Conservation (phyloP, 2,888 invertebrate genomes). For the Scaptomyza tumidula region DNA sequence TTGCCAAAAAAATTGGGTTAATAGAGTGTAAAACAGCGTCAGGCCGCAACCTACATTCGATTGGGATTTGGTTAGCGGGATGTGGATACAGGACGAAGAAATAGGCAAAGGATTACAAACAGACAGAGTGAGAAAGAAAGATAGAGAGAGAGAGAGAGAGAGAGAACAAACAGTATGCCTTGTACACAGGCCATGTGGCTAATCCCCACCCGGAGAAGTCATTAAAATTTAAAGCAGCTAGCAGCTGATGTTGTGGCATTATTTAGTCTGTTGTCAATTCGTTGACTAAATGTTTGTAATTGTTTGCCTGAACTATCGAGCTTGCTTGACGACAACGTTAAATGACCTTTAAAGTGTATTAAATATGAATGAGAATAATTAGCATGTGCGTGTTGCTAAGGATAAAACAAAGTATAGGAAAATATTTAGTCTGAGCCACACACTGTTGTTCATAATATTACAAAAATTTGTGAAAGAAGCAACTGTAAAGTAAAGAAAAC, state of each 20-base stretch:
- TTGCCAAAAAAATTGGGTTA: constrained; percentile 78
- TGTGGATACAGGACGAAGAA: constrained; percentile 1
- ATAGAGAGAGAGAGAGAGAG: background rate
- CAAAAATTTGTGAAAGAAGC: constrained; percentile 31
- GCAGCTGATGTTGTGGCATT: constrained; percentile 36
- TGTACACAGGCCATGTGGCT: constrained; percentile 41
- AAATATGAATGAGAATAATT: constrained; percentile 10
- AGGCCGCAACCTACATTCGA: constrained; percentile 72
- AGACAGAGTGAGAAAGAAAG: background rate
- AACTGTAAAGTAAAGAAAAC: constrained; percentile 44
- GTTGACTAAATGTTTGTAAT: constrained; percentile 48
- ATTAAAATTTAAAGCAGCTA: constrained; percentile 69
- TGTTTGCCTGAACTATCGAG: constrained; percentile 20
- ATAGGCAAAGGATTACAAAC: background rate
- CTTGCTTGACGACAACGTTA: constrained; percentile 21
- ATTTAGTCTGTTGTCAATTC: constrained; percentile 9
- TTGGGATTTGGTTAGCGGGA: constrained; percentile 12
- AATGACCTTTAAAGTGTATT: constrained; percentile 17
- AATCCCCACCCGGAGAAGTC: constrained; percentile 66
- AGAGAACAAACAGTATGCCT: constrained; percentile 9
- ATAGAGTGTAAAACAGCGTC: constrained; percentile 76
- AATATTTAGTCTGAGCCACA: constrained; percentile 37
- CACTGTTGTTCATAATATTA: constrained; percentile 18
- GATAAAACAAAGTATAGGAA: constrained; percentile 30
- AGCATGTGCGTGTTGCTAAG: constrained; percentile 25